Evolutionary conservation across 2,113 vertebrate species (phyloP).

Genomic region (Scytalopus superciliaris): DNA sequence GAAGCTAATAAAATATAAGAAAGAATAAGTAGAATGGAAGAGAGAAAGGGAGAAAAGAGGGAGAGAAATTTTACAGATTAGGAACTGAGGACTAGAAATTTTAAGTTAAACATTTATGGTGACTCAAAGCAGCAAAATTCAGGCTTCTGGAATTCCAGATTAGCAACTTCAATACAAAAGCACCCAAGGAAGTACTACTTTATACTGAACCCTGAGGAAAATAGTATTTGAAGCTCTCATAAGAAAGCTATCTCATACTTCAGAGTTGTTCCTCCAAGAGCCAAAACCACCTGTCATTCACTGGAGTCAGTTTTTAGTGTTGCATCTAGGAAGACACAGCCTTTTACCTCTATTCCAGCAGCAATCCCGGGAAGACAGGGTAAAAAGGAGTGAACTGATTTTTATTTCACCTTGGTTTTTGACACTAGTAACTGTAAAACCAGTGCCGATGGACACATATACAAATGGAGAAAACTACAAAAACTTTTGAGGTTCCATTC

Average conservation of each 20-base stretch:
- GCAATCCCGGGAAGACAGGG: not conserved
- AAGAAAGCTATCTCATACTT: not conserved
- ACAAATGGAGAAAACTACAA: not conserved
- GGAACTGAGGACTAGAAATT: not conserved
- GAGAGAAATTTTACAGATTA: not conserved
- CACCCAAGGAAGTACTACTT: not conserved
- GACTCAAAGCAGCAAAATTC: not conserved
- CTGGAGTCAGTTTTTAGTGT: not conserved
- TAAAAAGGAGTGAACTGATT: not conserved
- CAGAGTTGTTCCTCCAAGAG: not conserved
- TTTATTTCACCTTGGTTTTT: not conserved
- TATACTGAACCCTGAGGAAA: not conserved
- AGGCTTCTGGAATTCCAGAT: not conserved
- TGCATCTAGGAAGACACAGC: accelerated
- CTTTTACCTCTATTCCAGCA: not conserved
- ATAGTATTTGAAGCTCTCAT: not conserved
- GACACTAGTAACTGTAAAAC: not conserved
- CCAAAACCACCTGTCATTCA: not conserved
- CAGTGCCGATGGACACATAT: not conserved
- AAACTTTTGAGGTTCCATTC: not conserved
- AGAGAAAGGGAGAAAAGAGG: not conserved
- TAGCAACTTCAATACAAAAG: not conserved
- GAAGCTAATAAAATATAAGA: not conserved
- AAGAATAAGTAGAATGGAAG: accelerated
- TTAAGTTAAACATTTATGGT: not conserved